A percentile compares a stretch with the other conserved stretches of the same genome.
These are phyloP conservation scores for Probaryconus sp. DNA, from an alignment of 1,140 invertebrate genomes.

Conservation along the genomic window DNA sequence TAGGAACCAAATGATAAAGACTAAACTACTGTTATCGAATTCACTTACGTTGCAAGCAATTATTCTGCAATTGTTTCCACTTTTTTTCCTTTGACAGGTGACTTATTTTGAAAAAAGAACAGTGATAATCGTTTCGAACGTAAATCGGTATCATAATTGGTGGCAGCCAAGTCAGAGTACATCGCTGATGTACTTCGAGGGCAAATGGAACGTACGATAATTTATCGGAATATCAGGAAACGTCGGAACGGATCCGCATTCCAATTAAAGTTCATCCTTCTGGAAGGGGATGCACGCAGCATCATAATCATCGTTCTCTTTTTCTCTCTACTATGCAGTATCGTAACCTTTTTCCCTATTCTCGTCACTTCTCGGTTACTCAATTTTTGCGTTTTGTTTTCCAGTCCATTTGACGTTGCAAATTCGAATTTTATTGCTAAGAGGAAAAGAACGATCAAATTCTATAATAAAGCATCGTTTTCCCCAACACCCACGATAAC, in stretches of 20 bases:
- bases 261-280: constrained; percentile 78
- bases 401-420: constrained; percentile 77
- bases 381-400: constrained; percentile 70
- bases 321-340: constrained; percentile 43
- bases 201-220: constrained; percentile 77
- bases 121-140: constrained; percentile 52
- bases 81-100: constrained; percentile 47
- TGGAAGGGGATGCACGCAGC: constrained; percentile 69
- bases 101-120: constrained; percentile 40
- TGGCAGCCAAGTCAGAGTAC: constrained; percentile 53
- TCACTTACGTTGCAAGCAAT: constrained; percentile 47
- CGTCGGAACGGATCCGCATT: constrained; percentile 77
- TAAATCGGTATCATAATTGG: constrained; percentile 65
- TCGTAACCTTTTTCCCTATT: constrained; percentile 60
- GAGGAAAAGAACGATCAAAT: constrained; percentile 65
- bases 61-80: constrained; percentile 47
- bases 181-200: constrained; percentile 67
- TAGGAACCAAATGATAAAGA: constrained; percentile 8
- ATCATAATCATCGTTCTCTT: constrained; percentile 61
- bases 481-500: too few relatives aligned
- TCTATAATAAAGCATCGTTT: constrained; percentile 66
- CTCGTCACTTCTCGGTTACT: constrained; percentile 64
- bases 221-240: constrained; percentile 77
- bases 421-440: constrained; percentile 75
- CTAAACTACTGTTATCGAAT: constrained; percentile 43